Evolutionary conservation across 53 echinoderm and acorn worm genomes (phyloP).

Genomic region (Temnopleurus reevesii): DNA sequence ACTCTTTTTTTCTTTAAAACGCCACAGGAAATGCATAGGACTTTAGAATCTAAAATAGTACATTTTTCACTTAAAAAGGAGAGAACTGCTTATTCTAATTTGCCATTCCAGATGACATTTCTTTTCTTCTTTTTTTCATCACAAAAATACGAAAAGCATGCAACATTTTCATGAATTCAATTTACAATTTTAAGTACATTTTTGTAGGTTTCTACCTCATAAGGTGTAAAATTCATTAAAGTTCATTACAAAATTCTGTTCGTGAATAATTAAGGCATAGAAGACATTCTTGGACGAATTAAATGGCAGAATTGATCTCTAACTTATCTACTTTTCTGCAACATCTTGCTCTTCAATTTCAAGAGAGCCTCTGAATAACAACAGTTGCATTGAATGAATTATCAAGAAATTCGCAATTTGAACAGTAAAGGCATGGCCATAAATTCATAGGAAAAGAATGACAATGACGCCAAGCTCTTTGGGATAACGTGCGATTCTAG

Average conservation of each 20-base stretch:
- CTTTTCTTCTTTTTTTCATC: neutral
- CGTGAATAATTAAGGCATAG: neutral
- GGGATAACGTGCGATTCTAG: too few relatives aligned
- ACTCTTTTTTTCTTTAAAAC: neutral
- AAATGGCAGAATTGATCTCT: constrained; percentile 7
- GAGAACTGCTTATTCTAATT: constrained; percentile 30
- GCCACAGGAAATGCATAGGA: constrained; percentile 43
- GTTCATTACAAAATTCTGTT: neutral
- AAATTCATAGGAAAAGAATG: too few relatives aligned
- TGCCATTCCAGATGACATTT: constrained; percentile 54
- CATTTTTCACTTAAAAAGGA: constrained; percentile 42
- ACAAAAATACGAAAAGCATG: constrained; percentile 20
- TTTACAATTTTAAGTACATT: constrained; percentile 29
- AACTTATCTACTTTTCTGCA: neutral
- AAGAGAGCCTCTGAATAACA: neutral
- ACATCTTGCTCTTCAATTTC: neutral
- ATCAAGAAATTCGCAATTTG: too few relatives aligned
- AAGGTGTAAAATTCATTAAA: neutral
- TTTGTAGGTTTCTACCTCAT: neutral
- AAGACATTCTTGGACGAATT: constrained; percentile 1
- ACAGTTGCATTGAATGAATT: neutral
- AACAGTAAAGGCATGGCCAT: too few relatives aligned
- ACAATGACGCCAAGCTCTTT: too few relatives aligned
- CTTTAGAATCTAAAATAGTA: constrained; percentile 51
- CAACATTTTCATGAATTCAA: constrained; percentile 6